A percentile compares a stretch with the other conserved stretches of the same genome.
Conservation (phyloP, 2,113 vertebrate genomes). For the Microtus pennsylvanicus region DNA sequence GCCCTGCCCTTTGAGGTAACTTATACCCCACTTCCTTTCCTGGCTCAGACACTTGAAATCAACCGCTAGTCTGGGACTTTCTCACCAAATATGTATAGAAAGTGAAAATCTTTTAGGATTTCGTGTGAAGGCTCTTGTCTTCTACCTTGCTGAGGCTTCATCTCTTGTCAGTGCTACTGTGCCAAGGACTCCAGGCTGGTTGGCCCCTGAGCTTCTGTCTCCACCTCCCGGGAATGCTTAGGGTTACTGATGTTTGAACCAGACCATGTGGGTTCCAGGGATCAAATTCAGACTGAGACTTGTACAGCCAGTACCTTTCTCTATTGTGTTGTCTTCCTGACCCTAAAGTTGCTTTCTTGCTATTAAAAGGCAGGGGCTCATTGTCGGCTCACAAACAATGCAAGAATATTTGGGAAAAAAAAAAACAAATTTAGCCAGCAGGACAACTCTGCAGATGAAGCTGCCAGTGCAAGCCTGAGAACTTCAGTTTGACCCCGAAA, state of each 20-base stretch:
- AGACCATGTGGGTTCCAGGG: neutral
- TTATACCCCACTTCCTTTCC: neutral
- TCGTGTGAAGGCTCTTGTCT: neutral
- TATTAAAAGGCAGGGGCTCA: neutral
- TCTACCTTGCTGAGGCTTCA: neutral
- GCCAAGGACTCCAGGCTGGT: neutral
- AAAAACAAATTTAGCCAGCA: neutral
- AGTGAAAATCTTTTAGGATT: neutral
- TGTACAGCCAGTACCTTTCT: neutral
- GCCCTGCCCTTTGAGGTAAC: neutral
- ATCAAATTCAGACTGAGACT: neutral
- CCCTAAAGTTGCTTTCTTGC: slow-evolving; percentile 11
- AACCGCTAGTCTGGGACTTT: neutral
- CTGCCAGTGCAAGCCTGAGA: neutral
- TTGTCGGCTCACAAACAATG: neutral
- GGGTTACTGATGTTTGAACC: neutral
- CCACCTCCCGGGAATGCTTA: neutral
- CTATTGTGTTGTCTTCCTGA: too few relatives aligned
- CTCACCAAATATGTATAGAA: too few relatives aligned
- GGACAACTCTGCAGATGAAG: neutral
- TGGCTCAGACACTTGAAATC: neutral
- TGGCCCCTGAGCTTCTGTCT: neutral
- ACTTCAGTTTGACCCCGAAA: neutral
- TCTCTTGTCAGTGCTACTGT: neutral
- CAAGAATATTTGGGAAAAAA: neutral